Percentiles rank a stretch among this genome's conserved stretches.
Evolutionary conservation across 1,140 invertebrate species (phyloP).

Genomic region (Pectinophora gossypiella): DNA sequence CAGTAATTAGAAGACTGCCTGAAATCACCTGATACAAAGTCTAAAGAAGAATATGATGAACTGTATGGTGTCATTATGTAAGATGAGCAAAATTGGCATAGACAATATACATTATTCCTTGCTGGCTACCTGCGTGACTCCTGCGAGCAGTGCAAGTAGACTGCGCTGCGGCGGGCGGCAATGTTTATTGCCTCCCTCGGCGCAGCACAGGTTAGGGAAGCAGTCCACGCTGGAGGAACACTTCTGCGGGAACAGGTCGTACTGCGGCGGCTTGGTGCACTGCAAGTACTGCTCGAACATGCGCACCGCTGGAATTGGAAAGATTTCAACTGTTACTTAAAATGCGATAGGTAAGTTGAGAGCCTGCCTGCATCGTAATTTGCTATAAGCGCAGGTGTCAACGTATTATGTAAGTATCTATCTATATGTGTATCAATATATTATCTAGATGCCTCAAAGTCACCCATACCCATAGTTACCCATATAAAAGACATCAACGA

Average conservation of each 20-base stretch:
- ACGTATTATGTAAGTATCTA: too few species aligned
- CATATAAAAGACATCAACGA: too few species aligned
- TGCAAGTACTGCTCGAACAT: conserved; percentile 80
- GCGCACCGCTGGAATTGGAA: conserved; percentile 75
- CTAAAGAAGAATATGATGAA: too few species aligned
- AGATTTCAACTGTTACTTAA: too few species aligned
- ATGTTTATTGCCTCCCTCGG: conserved; percentile 80
- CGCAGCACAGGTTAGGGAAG: conserved; percentile 85
- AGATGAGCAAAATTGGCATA: neutral
- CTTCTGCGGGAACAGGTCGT: conserved; percentile 79
- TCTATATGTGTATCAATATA: too few species aligned
- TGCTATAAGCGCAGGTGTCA: too few species aligned
- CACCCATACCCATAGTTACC: too few species aligned
- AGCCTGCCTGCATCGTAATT: too few species aligned
- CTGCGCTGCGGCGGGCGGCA: conserved; percentile 83
- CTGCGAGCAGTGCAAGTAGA: conserved; percentile 78
- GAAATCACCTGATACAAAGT: neutral
- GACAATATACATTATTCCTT: neutral
- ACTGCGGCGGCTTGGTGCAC: conserved; percentile 81
- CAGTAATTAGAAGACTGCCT: too few species aligned
- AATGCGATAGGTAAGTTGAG: too few species aligned
- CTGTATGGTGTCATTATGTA: neutral
- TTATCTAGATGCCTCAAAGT: too few species aligned
- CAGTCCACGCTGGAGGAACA: conserved; percentile 82
- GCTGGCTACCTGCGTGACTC: conserved; percentile 74